Conservation (phyloP, 2,888 invertebrate genomes). For the Dendrolimus pini region DNA sequence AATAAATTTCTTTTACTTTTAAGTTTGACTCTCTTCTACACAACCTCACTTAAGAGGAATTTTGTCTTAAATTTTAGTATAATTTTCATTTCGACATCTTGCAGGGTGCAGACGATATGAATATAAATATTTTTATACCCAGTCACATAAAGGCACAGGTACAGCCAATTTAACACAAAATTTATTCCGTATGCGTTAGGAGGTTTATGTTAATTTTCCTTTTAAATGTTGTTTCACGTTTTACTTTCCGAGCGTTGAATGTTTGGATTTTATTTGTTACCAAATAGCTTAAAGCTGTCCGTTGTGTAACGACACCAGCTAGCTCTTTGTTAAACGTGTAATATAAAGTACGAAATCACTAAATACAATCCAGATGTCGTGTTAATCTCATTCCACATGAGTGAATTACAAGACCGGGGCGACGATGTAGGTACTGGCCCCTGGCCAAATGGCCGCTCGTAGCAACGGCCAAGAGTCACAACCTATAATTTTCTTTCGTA, state of each 20-base stretch:
- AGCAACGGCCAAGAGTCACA: constrained; percentile 45
- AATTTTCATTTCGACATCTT: too few relatives aligned
- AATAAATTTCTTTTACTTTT: too few relatives aligned
- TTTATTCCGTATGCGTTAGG: not conserved
- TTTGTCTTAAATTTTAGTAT: too few relatives aligned
- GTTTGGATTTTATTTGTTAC: not conserved
- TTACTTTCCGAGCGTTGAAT: not conserved
- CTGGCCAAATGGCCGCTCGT: constrained; percentile 55
- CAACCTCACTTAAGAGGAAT: too few relatives aligned
- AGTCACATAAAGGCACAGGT: too few relatives aligned
- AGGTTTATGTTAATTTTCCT: not conserved
- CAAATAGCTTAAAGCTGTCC: not conserved
- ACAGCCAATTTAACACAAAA: too few relatives aligned
- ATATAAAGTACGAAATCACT: constrained; percentile 32
- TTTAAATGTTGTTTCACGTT: not conserved
- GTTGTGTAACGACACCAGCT: not conserved
- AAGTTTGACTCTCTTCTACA: too few relatives aligned
- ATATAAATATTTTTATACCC: too few relatives aligned
- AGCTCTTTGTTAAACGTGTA: not conserved
- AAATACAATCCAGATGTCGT: constrained; percentile 57
- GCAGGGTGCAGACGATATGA: too few relatives aligned
- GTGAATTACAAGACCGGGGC: constrained; percentile 60
- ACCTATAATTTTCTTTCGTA: constrained; percentile 52
- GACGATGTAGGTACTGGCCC: constrained; percentile 37
- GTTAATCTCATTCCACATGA: constrained; percentile 59